Evolutionary conservation across 2,888 invertebrate species (phyloP), one percentile per base, ranked within the genome.

Genomic region (Cantharis rustica): DNA sequence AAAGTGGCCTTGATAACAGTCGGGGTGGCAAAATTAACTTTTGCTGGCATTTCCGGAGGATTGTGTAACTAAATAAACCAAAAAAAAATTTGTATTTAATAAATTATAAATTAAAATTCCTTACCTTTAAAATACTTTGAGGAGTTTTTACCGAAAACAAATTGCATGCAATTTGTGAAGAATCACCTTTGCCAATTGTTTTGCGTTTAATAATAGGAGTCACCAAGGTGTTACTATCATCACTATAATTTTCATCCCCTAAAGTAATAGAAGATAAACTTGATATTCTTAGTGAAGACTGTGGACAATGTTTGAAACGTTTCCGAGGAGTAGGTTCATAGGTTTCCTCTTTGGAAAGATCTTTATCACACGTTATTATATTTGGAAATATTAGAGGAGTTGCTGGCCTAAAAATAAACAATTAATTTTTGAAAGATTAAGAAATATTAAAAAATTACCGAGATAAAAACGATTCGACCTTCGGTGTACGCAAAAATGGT

Each of bases 61-160:
- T 47, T 47, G 15, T 64, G 16, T 3, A 69, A 16, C 20, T 64
- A 26, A 68, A 15, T 71, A n/a, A 47, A 13, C 11, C 31, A 31
- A 16, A 63, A 64, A 16, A 23, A 70, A 70, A 61, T 75, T 69
- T 71, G 23, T 5, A 76, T 71, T 17, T 71, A 27, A 64, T 62
- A 71, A 68, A 71, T 31, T 15, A 20, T 10, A 71, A 72, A 69
- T n/a, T 23, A 73, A 15, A 61, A 17, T 73, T 64, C 70, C 16
- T 68, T 61, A 91, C 92, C 89, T 93, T 93, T 10, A 93, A 87
- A 81, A 93, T 93, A 76, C 93, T 93, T 75, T 92, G 92, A 0
- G 93, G 93, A 0, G 92, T 92, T 0, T 86, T 88, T 0, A 88
- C 87, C 10, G 87, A 86, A 13, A 66, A 80, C 68, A 16, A 75